phyloP scores from a whole-genome alignment of 2,113 vertebrate species.

The Pseudopipra pipra region DNA sequence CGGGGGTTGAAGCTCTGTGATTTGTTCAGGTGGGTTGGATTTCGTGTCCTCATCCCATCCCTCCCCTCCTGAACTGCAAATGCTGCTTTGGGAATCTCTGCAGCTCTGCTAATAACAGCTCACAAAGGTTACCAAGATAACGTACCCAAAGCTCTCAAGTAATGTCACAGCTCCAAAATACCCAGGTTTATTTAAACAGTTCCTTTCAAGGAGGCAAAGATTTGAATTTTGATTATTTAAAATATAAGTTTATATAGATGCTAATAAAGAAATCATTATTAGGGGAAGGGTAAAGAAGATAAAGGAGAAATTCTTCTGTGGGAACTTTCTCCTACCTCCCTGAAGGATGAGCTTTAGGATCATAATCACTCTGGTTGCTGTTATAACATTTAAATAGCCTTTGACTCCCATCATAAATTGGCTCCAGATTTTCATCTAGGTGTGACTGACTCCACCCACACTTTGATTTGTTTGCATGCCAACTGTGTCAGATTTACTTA shows the following conservation, averaged over 20 bases:
- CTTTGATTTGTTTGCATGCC: not conserved
- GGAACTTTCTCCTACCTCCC: not conserved
- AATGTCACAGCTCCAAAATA: slow-evolving; percentile 30
- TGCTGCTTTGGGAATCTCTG: not conserved
- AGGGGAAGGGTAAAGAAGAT: not conserved
- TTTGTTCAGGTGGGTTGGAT: not conserved
- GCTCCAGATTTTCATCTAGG: not conserved
- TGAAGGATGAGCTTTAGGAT: not conserved
- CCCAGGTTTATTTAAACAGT: not conserved
- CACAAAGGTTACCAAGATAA: slow-evolving; percentile 33
- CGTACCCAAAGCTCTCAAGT: slow-evolving; percentile 21
- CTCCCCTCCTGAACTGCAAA: not conserved
- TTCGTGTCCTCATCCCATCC: not conserved
- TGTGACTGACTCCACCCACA: not conserved
- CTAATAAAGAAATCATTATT: not conserved
- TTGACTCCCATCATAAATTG: not conserved
- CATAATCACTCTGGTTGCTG: not conserved
- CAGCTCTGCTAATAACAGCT: not conserved
- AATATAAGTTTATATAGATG: not conserved
- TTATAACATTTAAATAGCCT: not conserved
- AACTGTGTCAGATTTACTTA: not conserved
- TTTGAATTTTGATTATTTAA: slow-evolving; percentile 19
- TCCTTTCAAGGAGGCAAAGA: not conserved
- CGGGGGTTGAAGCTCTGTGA: not conserved
- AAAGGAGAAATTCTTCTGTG: not conserved